Percentiles rank a stretch among this genome's conserved stretches.
Evolutionary conservation across 2,797 vertebrate genomes (phyloP).

Genomic region (Lacerta bilineata): DNA sequence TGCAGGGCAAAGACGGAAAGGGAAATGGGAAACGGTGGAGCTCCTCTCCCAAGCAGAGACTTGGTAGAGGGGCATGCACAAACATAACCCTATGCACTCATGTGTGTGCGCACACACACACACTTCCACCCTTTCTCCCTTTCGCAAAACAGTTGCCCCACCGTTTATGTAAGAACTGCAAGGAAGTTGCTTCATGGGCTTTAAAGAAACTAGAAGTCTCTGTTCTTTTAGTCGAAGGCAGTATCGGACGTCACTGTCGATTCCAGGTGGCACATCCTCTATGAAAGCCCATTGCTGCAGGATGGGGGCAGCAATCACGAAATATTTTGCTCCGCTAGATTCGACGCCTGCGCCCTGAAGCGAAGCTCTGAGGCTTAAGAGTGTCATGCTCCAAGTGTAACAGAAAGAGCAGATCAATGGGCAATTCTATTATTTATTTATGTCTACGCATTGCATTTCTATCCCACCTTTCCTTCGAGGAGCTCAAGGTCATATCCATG

Average conservation of each 20-base stretch:
- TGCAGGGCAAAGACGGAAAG: neutral
- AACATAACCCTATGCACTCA: too few species aligned
- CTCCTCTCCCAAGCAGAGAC: neutral
- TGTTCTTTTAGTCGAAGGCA: neutral
- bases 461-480: too few species aligned
- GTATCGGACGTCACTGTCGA: neutral
- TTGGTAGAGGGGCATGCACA: too few species aligned
- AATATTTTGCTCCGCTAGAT: neutral
- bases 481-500: too few species aligned
- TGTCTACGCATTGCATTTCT: too few species aligned
- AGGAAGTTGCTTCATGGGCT: conserved; percentile 34
- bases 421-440: too few species aligned
- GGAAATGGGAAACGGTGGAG: too few species aligned
- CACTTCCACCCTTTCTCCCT: neutral
- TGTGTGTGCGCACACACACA: too few species aligned
- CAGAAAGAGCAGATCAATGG: neutral
- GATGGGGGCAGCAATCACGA: accelerated
- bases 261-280: neutral
- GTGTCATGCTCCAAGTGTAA: too few species aligned
- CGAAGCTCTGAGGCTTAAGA: too few species aligned
- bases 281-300: too few species aligned
- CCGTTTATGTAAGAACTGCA: neutral
- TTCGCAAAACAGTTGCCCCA: neutral
- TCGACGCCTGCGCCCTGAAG: too few species aligned
- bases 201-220: neutral